phyloP scores from a whole-genome alignment of 2,113 vertebrate species.

The Myocastor coypus region DNA sequence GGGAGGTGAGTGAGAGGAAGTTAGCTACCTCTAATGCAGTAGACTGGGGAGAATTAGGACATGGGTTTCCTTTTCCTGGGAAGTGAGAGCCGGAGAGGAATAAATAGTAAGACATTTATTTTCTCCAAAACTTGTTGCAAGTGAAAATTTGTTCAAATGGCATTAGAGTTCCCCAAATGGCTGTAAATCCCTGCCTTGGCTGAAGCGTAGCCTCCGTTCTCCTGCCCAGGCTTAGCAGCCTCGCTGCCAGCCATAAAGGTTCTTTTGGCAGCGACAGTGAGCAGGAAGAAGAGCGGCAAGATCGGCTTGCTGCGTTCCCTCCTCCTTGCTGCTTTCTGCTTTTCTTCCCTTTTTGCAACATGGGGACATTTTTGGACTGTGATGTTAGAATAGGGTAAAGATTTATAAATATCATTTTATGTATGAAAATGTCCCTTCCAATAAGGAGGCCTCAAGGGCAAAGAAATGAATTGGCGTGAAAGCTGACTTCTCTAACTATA shows the following conservation, averaged over 20 bases:
- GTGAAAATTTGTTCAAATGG: conserved; percentile 67
- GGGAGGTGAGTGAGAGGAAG: not conserved
- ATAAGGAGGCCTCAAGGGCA: not conserved
- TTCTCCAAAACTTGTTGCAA: not conserved
- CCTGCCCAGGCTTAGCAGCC: conserved; percentile 27
- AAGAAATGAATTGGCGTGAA: not conserved
- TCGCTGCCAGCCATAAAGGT: not conserved
- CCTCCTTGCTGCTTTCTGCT: conserved; percentile 23
- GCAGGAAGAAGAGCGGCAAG: conserved; percentile 13
- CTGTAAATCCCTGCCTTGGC: conserved; percentile 55
- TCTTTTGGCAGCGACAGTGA: conserved; percentile 30
- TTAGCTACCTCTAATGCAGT: not conserved
- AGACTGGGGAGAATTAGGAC: not conserved
- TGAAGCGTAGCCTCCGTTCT: not conserved
- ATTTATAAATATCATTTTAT: conserved; percentile 12
- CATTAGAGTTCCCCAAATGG: conserved; percentile 14
- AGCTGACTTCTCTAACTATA: not conserved
- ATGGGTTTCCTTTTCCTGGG: conserved; percentile 50
- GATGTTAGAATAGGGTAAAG: not conserved
- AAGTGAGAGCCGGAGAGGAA: conserved; percentile 26
- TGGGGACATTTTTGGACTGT: not conserved
- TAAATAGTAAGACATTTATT: not conserved
- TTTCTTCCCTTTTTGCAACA: not conserved
- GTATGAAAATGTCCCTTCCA: conserved; percentile 30
- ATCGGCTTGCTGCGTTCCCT: not conserved